Percentiles rank a stretch among this genome's conserved stretches.
These are phyloP conservation scores for Scotopteryx bipunctaria DNA, from an alignment of 2,888 invertebrate genomes.

Conservation along the genomic window DNA sequence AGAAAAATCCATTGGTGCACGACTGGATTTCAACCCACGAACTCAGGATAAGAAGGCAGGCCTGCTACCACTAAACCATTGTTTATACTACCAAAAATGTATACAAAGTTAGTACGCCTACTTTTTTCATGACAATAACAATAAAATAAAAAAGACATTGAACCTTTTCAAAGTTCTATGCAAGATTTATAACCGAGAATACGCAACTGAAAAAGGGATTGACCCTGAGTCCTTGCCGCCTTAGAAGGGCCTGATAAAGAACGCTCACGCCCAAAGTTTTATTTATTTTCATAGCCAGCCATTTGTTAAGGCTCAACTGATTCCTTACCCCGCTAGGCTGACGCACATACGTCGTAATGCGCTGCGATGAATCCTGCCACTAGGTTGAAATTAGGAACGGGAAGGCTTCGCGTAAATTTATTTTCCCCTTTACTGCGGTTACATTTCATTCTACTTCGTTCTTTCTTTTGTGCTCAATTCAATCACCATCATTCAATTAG, in stretches of 20 bases:
- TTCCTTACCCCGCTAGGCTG: constrained; percentile 41
- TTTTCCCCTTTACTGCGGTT: too few relatives aligned
- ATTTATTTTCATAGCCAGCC: constrained; percentile 65
- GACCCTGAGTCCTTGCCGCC: constrained; percentile 51
- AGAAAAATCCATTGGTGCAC: too few relatives aligned
- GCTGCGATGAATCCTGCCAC: constrained; percentile 5
- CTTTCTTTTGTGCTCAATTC: neutral
- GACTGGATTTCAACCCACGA: too few relatives aligned
- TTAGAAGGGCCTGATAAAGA: constrained; percentile 55
- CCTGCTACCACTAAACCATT: too few relatives aligned
- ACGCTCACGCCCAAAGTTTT: constrained; percentile 57
- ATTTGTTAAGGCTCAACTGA: constrained; percentile 63
- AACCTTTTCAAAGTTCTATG: neutral
- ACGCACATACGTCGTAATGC: constrained; percentile 7
- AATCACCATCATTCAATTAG: too few relatives aligned
- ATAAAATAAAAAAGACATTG: neutral
- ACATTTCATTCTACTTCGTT: neutral
- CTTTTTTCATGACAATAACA: too few relatives aligned
- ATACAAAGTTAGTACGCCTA: neutral
- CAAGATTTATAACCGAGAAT: constrained; percentile 48
- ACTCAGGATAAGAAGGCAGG: too few relatives aligned
- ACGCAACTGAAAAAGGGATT: constrained; percentile 53
- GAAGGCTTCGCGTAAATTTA: neutral
- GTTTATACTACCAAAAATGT: too few relatives aligned
- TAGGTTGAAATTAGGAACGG: neutral